These are phyloP conservation scores for Amiota communis DNA, from an alignment of 2,888 invertebrate genomes.

Conservation along the genomic window DNA sequence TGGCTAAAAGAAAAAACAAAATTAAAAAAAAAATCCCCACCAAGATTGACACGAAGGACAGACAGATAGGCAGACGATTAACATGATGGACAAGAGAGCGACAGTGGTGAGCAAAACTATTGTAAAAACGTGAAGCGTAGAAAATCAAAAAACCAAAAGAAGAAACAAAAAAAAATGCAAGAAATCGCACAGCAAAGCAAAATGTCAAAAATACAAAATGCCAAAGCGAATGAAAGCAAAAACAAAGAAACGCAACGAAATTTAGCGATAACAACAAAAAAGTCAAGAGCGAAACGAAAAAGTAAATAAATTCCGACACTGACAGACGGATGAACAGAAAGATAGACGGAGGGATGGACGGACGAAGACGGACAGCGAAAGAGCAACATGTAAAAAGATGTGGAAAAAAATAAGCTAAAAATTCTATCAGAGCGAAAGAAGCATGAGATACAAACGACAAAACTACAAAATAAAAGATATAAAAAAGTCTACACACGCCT, in stretches of 20 bases:
- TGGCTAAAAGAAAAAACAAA: constrained; percentile 48
- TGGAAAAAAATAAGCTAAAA: constrained; percentile 35
- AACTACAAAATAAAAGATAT: constrained; percentile 50
- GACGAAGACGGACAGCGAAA: constrained; percentile 28
- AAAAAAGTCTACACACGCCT: constrained; percentile 42
- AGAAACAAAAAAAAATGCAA: constrained; percentile 30
- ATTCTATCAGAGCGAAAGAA: constrained; percentile 37
- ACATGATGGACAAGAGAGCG: constrained; percentile 61
- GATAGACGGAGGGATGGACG: too few relatives aligned
- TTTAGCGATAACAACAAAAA: constrained; percentile 33
- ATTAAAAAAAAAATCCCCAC: constrained; percentile 58
- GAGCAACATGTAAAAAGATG: constrained; percentile 29
- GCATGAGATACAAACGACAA: constrained; percentile 41
- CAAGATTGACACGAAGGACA: constrained; percentile 62
- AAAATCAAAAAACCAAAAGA: constrained; percentile 54
- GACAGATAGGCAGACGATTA: too few relatives aligned
- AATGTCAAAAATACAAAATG: constrained; percentile 68
- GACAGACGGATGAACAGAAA: not conserved
- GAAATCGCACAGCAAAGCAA: constrained; percentile 59
- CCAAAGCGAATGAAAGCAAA: constrained; percentile 37
- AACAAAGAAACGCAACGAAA: constrained; percentile 36
- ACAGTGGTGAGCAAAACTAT: constrained; percentile 26
- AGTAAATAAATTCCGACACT: constrained; percentile 67
- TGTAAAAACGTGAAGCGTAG: constrained; percentile 43
- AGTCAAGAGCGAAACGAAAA: constrained; percentile 63